Conservation (phyloP, 2,888 invertebrate species). For the Acrobasis suavella region DNA sequence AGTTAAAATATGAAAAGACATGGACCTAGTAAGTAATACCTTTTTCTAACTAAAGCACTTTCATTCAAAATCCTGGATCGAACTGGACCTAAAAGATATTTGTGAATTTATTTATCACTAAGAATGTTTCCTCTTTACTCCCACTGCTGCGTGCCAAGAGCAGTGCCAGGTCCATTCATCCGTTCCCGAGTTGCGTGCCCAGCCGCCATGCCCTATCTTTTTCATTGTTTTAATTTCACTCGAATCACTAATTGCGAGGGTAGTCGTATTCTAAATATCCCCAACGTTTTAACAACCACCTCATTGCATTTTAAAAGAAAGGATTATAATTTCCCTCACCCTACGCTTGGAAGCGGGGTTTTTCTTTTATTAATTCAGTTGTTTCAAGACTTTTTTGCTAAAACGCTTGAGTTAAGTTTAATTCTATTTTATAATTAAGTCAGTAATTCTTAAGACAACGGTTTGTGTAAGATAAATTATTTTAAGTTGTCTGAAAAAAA, state of each 20-base stretch:
- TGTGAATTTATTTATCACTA: background rate
- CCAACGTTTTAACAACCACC: conserved; percentile 80
- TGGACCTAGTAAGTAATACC: no score
- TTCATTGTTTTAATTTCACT: conserved; percentile 78
- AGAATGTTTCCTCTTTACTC: background rate
- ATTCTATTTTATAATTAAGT: conserved; percentile 37
- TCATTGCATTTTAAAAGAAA: conserved; percentile 82
- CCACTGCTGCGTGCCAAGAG: background rate
- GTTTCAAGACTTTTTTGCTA: conserved; percentile 49
- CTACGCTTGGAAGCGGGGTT: conserved; percentile 49
- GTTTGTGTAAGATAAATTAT: conserved; percentile 28
- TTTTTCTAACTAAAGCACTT: no score
- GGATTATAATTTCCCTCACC: conserved; percentile 78
- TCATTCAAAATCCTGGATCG: no score
- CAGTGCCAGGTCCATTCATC: conserved; percentile 46
- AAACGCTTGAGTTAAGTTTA: conserved; percentile 33
- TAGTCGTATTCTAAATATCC: conserved; percentile 74
- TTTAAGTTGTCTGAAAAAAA: conserved; percentile 30
- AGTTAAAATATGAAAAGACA: no score
- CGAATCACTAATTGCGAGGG: conserved; percentile 77
- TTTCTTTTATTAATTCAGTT: conserved; percentile 75
- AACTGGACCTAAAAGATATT: background rate
- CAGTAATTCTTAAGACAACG: conserved; percentile 25
- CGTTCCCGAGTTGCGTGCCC: conserved; percentile 47
- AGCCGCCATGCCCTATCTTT: conserved; percentile 45